A percentile compares a stretch with the other conserved stretches of the same genome.
Evolutionary conservation across 2,888 invertebrate species (phyloP).

Genomic region (Coenonympha arcania): DNA sequence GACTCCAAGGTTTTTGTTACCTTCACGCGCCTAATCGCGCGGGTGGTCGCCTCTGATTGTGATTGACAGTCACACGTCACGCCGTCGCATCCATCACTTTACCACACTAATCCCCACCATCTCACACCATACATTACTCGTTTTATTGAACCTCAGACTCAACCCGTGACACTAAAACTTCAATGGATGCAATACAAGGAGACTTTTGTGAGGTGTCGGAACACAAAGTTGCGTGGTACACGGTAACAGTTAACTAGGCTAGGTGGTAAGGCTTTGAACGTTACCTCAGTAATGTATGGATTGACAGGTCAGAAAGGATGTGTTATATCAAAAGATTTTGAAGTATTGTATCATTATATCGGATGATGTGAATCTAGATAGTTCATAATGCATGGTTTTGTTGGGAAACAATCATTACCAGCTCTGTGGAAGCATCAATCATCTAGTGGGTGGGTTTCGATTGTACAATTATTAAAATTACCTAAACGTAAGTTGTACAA

Average conservation of each 20-base stretch:
- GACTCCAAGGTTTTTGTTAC: conserved; percentile 37
- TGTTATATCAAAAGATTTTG: conserved; percentile 31
- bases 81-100: conserved; percentile 35
- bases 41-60: conserved; percentile 71
- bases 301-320: conserved; percentile 32
- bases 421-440: background rate
- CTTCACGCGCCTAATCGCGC: conserved; percentile 58
- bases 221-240: conserved; percentile 10
- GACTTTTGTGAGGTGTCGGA: background rate
- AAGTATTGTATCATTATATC: conserved; percentile 27
- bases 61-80: conserved; percentile 69
- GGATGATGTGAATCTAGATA: conserved; percentile 20
- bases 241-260: conserved; percentile 34
- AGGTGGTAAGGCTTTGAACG: conserved; percentile 42
- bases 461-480: too few species aligned
- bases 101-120: conserved; percentile 20
- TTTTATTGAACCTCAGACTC: background rate
- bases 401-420: conserved; percentile 15
- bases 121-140: conserved; percentile 33
- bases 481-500: too few species aligned
- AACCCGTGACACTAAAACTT: conserved; percentile 11
- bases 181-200: conserved; percentile 29
- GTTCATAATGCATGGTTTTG: conserved; percentile 9
- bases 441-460: background rate
- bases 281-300: conserved; percentile 30